Evolutionary conservation across 2,113 vertebrate species (phyloP), one percentile per base, ranked within the genome.

Genomic region (Corythoichthys haematopterus): DNA sequence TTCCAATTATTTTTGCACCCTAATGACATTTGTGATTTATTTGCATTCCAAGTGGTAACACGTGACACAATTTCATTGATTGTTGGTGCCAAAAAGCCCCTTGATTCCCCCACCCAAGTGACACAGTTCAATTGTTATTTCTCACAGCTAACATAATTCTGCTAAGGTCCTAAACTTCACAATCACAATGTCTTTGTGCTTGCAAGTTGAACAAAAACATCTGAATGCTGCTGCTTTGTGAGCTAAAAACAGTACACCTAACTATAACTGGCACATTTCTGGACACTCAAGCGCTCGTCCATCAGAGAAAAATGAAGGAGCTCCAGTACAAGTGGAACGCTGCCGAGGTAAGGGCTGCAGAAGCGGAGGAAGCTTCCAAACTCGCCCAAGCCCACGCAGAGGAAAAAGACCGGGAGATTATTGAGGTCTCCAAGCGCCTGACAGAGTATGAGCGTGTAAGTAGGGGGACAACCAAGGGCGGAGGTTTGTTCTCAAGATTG

Each of bases 331-430:
- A 90, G 61, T 69, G 96, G 65, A 88, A 91, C 64, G 85, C 76
- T 2, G 88, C 94, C 28, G 93, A 96, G 79, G 81, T 73, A 53
- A 90, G 86, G 86, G 84, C 88, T 2, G 60, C 12, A 38, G 93
- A 95, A 53, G 94, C 94, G 4, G 93, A 95, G 72, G 89, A 84
- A 52, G 82, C 79, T 35, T 89, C 90, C 48, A 92, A 93, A 70
- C 78, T 92, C 13, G 95, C 94, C 4, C 96, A 99, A 72, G 79
- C 87, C 57, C 94, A 99, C 66, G 96, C 97, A 53, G 91, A 75
- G 68, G 93, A 95, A 58, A 99, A 96, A 80, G 97, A 99, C 88
- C 93, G 93, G 85, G 94, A 94, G 0, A 90, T 99, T 45, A 92
- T 92, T 71, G 95, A 99, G 66, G 81, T 90, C 16, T 85, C 94